Evolutionary conservation across 2,797 vertebrate genomes (phyloP).

Genomic region (Eremophila alpestris): DNA sequence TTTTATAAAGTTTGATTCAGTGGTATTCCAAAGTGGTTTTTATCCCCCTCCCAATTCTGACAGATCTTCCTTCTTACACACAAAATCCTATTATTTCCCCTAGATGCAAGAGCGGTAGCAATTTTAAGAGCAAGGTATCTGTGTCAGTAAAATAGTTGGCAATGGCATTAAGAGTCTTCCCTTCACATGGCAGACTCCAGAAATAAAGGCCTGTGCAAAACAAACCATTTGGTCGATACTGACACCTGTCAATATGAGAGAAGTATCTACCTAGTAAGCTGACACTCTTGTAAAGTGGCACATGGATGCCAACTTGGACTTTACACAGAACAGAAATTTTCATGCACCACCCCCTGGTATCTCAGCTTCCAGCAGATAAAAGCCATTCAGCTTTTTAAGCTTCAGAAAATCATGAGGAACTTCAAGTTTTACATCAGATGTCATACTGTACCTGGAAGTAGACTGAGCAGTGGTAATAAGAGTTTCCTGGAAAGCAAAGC

Average conservation of each 20-base stretch:
- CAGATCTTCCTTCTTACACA: not conserved
- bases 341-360: not conserved
- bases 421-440: not conserved
- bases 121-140: not conserved
- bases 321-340: not conserved
- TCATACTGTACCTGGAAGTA: constrained; percentile 76
- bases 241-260: not conserved
- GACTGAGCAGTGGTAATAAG: constrained; percentile 80
- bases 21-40: not conserved
- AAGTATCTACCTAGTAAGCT: not conserved
- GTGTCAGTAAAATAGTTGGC: not conserved
- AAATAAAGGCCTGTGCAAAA: not conserved
- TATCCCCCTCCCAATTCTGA: not conserved
- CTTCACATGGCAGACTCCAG: not conserved
- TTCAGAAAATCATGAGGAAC: not conserved
- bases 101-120: not conserved
- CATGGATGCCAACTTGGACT: not conserved
- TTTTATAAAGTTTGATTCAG: not conserved
- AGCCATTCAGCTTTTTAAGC: not conserved
- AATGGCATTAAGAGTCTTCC: not conserved
- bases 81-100: not conserved
- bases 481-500: constrained; percentile 79
- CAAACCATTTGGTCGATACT: not conserved
- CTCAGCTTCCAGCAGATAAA: not conserved
- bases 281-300: not conserved